Base-by-base conservation (phyloP, 2,113 vertebrate genomes). In the Oreotrochilus melanogaster region DNA sequence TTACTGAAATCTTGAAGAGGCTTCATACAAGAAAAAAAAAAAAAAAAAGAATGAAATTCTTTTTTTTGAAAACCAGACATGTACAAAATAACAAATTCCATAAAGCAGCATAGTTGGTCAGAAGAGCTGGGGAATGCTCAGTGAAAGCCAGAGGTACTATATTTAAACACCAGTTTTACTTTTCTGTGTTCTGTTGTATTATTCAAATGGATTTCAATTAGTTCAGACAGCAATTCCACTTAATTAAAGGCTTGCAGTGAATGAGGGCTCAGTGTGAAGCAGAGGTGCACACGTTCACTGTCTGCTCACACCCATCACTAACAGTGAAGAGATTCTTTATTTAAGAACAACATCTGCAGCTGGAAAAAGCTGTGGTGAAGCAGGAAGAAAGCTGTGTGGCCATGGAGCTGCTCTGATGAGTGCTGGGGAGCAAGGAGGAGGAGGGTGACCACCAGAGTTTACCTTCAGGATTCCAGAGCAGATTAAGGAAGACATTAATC, bases 371-470 rank as follows among this genome's bases (percentile, higher is more conserved):
- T 33, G 78, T 33, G 69, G 42, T 11, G 35, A 9, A 56, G n/a
- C 1, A 45, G 58, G 72, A n/a, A 70, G 42, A 16, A 1, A 37
- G 73, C 14, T 67, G 18, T 2, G 31, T 0, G 22, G 39, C 7
- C 22, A 3, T 47, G 54, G 50, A 70, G 37, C 53, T 2, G 3
- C 80, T 58, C 51, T 56, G 51, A 51, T 1, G 1, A 0, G 0
- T 2, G 11, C 43, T 71, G 11, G 2, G 60, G 75, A 86, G 42
- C 1, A 6, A 47, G 25, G 33, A 54, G 17, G 62, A 76, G 45
- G 48, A 61, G 31, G 13, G 6, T 0, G 14, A 35, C 13, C 39
- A 42, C 31, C 27, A 2, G 1, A 50, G 24, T 25, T 30, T 28
- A 88, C 53, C 42, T 18, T 42, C 48, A 33, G 57, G 50, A 23